phyloP scores from a whole-genome alignment of 1,140 invertebrate species.

The Solenopsis invicta region DNA sequence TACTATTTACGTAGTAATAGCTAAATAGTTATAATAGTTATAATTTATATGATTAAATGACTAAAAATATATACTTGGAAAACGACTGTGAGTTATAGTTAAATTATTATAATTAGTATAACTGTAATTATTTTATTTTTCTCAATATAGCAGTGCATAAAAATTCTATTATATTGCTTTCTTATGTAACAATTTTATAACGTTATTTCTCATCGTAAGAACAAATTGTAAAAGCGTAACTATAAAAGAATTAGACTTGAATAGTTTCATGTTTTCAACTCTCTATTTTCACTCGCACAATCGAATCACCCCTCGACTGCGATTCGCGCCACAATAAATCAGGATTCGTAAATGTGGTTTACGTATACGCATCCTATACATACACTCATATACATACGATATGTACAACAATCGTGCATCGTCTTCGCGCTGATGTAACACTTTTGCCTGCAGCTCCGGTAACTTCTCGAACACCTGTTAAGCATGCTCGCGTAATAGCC shows the following conservation, averaged over 20 bases:
- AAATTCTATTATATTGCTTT: not conserved
- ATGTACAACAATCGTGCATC: conserved; percentile 19
- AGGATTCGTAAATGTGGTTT: not conserved
- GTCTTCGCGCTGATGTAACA: conserved; percentile 52
- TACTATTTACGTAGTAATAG: too few species aligned
- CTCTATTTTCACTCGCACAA: not conserved
- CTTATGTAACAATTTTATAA: conserved; percentile 15
- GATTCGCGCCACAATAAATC: conserved; percentile 18
- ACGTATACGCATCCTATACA: not conserved
- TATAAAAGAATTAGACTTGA: not conserved
- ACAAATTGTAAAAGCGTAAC: not conserved
- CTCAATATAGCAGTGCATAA: not conserved
- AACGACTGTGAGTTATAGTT: too few species aligned
- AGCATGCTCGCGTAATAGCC: conserved; percentile 31
- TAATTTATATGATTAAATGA: too few species aligned
- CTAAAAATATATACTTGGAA: too few species aligned
- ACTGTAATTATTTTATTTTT: too few species aligned
- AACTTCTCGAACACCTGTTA: conserved; percentile 69
- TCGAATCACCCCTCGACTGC: not conserved
- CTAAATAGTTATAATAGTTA: too few species aligned
- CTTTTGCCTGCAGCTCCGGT: conserved; percentile 50
- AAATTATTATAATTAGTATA: too few species aligned
- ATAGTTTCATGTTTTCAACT: not conserved
- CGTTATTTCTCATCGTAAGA: not conserved
- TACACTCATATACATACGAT: not conserved